Conservation (phyloP, 2,113 vertebrate genomes). For the Isichthys henryi region DNA sequence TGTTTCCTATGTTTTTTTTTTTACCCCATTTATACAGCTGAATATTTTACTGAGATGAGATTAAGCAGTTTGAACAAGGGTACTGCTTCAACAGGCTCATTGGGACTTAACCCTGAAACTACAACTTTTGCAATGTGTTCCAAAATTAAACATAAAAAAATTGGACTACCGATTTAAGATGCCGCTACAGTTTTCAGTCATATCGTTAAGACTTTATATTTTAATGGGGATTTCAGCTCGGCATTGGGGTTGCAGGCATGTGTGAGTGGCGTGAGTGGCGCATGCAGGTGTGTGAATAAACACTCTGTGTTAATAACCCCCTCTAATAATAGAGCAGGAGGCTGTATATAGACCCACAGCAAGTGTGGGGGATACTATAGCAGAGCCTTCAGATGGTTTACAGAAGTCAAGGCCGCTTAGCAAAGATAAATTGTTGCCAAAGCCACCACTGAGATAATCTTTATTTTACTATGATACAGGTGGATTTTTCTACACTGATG, state of each 20-base stretch:
- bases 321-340: background rate
- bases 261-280: conserved; percentile 1
- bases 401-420: background rate
- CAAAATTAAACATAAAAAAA: background rate
- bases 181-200: background rate
- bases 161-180: background rate
- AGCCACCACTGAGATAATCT: background rate
- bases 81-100: background rate
- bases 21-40: background rate
- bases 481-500: background rate
- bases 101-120: background rate
- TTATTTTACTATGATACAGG: background rate
- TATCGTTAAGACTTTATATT: background rate
- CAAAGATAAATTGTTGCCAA: background rate
- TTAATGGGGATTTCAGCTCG: background rate
- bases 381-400: background rate
- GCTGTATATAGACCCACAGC: conserved; percentile 8
- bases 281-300: background rate
- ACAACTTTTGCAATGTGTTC: background rate
- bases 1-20: background rate
- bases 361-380: background rate
- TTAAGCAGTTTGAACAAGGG: background rate
- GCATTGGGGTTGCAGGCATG: background rate
- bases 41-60: background rate
- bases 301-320: background rate